Evolutionary conservation across 37 sponge, comb jelly and placozoan species (phyloP).

Genomic region (Chondrilla cf. caribensis): DNA sequence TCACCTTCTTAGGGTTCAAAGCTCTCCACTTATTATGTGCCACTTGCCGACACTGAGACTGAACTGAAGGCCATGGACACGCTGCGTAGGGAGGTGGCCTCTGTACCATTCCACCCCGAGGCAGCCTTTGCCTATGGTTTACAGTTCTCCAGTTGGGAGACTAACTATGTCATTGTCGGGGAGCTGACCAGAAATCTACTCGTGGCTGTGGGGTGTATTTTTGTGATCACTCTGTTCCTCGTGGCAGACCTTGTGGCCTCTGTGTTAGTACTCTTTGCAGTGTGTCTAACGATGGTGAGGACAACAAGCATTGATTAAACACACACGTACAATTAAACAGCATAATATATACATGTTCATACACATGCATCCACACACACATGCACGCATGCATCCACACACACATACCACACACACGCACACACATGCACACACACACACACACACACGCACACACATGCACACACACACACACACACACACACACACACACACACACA

Average conservation of each 20-base stretch:
- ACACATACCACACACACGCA: too few species aligned
- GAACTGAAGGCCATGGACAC: constrained; percentile 17
- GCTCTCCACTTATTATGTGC: not conserved
- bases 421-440: too few species aligned
- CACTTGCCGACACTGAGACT: not conserved
- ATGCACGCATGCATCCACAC: too few species aligned
- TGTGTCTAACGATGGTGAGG: constrained; percentile 36
- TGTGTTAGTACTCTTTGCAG: constrained; percentile 20
- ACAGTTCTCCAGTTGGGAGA: constrained; percentile 12
- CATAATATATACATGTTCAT: too few species aligned
- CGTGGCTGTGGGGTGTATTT: constrained; percentile 22
- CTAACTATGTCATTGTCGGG: constrained; percentile 24
- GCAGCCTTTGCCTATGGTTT: constrained; percentile 12
- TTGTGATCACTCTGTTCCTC: constrained; percentile 37
- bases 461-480: too few species aligned
- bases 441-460: too few species aligned
- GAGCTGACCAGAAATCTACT: constrained; percentile 36
- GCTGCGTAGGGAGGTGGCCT: not conserved
- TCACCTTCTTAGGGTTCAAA: constrained; percentile 10
- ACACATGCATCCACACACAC: too few species aligned
- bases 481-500: too few species aligned
- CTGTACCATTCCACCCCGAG: constrained; percentile 10
- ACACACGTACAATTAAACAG: not conserved
- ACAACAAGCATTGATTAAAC: not conserved
- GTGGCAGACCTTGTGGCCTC: constrained; percentile 23